A percentile compares a stretch with the other conserved stretches of the same genome.
phyloP scores from a whole-genome alignment of 1,140 invertebrate species.

The Monomorium pharaonis region DNA sequence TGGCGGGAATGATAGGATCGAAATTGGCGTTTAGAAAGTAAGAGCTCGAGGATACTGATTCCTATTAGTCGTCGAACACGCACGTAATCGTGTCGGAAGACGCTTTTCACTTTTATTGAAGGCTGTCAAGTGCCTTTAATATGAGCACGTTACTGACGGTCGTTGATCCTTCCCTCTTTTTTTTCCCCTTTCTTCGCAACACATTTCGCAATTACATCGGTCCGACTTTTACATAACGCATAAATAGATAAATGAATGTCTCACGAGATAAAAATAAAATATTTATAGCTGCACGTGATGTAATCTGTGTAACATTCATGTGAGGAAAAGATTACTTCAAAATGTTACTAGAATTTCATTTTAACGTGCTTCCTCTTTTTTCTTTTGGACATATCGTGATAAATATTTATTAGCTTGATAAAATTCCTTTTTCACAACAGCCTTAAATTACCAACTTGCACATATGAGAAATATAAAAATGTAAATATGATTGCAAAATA shows the following conservation, averaged over 20 bases:
- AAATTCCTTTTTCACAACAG: not conserved
- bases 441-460: not conserved
- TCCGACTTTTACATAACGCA: not conserved
- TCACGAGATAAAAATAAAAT: not conserved
- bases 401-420: not conserved
- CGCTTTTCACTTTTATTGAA: conserved; percentile 53
- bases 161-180: not conserved
- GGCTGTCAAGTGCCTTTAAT: not conserved
- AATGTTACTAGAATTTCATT: not conserved
- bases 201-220: not conserved
- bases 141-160: not conserved
- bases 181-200: not conserved
- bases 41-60: conserved; percentile 3
- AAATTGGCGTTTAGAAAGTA: conserved; percentile 66
- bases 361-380: not conserved
- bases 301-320: not conserved
- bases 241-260: not conserved
- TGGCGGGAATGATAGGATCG: conserved; percentile 20
- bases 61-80: not conserved
- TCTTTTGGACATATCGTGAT: not conserved
- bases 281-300: not conserved
- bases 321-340: not conserved
- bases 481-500: not conserved
- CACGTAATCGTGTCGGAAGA: conserved; percentile 16
- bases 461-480: too few relatives aligned